Evolutionary conservation across 2,797 vertebrate genomes (phyloP), one percentile per base, ranked within the genome.

Genomic region (Pelodytes ibericus): DNA sequence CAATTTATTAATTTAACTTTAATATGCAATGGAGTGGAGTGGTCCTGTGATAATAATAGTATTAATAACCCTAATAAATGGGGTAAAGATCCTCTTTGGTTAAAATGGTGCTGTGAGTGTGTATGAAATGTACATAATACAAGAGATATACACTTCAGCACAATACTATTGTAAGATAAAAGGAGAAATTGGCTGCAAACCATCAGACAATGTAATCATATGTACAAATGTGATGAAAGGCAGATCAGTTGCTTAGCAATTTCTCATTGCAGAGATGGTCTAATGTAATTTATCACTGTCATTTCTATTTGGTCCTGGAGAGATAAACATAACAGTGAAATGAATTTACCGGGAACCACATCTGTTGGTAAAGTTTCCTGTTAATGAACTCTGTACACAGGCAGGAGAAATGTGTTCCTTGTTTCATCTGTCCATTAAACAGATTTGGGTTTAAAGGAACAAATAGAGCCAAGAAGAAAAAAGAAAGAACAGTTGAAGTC

Each of bases 251-350:
- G 18, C 64, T 65, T 51, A 39, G 61, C 71, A 66, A 74, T 59
- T 66, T 64, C 22, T 64, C 57, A 58, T 49, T 59, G 33, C 51
- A 22, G 49, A 56, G n/a, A 73, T 63, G 24, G 39, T 44, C 51
- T 29, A 18, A 25, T 29, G 22, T 74, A 74, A 74, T 74, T 63
- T 66, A 31, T 74, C 72, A 59, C 62, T 73, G 71, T 65, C 47
- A 73, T 64, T 73, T 73, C 71, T 66, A 57, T 74, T 66, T 74
- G 57, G 62, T 74, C 49, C 72, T 30, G 51, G 31, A 65, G 72
- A 74, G 62, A 74, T 58, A 58, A 66, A 66, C 51, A 66, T 47
- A 44, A 74, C 33, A 10, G 3, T 44, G 41, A 10, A 74, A 58
- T 66, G 51, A 58, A 74, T 66, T 49, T 65, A 74, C 31, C 56